phyloP scores from a whole-genome alignment of 2,888 invertebrate genomes.

The Drosophila anomalipes region DNA sequence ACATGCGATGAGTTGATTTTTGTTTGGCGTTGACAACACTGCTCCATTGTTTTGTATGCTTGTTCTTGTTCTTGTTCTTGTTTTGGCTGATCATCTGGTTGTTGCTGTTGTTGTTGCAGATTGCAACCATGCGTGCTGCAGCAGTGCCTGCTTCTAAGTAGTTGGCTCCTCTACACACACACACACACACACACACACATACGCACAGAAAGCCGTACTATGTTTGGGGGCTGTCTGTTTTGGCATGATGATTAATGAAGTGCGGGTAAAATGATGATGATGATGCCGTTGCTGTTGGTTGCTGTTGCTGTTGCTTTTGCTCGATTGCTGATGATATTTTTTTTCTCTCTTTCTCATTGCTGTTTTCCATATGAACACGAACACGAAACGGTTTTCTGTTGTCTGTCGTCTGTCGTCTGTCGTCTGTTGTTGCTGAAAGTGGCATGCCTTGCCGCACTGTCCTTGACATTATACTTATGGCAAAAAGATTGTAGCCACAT shows the following conservation, averaged over 20 bases:
- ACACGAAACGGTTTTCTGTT: conserved; percentile 37
- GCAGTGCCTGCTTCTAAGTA: conserved; percentile 41
- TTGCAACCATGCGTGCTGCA: conserved; percentile 58
- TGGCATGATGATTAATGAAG: conserved; percentile 85
- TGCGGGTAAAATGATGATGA: conserved; percentile 78
- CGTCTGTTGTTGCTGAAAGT: conserved; percentile 26
- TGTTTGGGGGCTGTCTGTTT: conserved; percentile 71
- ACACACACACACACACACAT: conserved; percentile 13
- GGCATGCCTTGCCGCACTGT: conserved; percentile 38
- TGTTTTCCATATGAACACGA: conserved; percentile 57
- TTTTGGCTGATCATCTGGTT: conserved; percentile 30
- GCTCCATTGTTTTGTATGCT: conserved; percentile 48
- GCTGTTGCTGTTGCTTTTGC: conserved; percentile 12
- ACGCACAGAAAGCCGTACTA: conserved; percentile 9
- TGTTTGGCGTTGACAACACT: conserved; percentile 60
- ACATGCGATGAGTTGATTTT: conserved; percentile 75
- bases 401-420: neutral
- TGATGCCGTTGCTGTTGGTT: conserved; percentile 31
- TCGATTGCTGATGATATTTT: conserved; percentile 6
- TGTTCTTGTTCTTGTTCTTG: conserved; percentile 31
- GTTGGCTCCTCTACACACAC: conserved; percentile 28
- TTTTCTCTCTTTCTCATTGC: neutral
- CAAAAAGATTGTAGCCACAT: conserved; percentile 22
- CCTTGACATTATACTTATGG: conserved; percentile 51
- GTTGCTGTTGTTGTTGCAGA: conserved; percentile 28